phyloP scores from a whole-genome alignment of 2,113 vertebrate genomes.

The human (Homo sapiens) region DNA sequence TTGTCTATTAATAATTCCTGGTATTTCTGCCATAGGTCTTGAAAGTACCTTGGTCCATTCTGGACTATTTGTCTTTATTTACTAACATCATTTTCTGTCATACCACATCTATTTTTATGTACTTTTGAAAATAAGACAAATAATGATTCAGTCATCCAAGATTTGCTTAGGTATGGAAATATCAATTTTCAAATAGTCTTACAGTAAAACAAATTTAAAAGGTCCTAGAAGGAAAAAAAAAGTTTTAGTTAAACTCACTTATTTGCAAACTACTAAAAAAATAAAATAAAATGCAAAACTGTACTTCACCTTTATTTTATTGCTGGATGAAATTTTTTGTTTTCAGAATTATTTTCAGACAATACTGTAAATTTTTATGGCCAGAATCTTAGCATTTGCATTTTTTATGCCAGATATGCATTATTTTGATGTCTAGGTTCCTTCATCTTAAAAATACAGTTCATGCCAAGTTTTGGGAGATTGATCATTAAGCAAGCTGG shows the following conservation, averaged over 20 bases:
- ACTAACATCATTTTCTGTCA: neutral
- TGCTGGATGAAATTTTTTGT: neutral
- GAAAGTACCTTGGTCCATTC: neutral
- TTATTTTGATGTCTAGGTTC: neutral
- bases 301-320: neutral
- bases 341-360: conserved; percentile 12
- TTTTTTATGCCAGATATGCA: neutral
- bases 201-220: neutral
- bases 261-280: neutral
- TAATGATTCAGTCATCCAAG: neutral
- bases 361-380: neutral
- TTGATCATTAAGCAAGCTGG: neutral
- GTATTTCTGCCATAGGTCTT: neutral
- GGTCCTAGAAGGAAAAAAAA: neutral
- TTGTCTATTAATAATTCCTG: neutral
- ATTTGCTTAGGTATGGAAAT: neutral
- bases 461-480: neutral
- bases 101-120: neutral
- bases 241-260: neutral
- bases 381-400: neutral
- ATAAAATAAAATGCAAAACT: neutral
- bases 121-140: conserved; percentile 10
- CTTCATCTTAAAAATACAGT: neutral
- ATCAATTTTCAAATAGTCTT: neutral
- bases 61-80: conserved; percentile 1